These are phyloP conservation scores for Heliconius congener DNA, from an alignment of 1,140 invertebrate genomes.

Conservation along the genomic window DNA sequence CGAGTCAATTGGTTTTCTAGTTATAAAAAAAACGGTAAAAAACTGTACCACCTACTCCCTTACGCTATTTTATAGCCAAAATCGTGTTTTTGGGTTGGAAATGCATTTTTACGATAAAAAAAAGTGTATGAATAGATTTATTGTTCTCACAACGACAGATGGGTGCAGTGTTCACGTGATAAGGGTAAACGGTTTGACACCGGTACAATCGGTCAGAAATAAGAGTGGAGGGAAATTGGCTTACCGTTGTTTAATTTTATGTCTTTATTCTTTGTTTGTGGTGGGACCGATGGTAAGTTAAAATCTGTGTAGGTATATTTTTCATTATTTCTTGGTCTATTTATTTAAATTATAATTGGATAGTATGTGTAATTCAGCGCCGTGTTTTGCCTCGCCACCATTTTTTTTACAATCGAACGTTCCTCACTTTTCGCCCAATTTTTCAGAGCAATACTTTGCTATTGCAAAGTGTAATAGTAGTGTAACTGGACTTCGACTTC, in stretches of 20 bases:
- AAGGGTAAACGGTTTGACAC: slow-evolving; percentile 70
- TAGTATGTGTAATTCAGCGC: too few species aligned
- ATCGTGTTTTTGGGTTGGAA: slow-evolving; percentile 55
- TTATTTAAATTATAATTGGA: too few species aligned
- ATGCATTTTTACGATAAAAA: slow-evolving; percentile 64
- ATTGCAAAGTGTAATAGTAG: too few species aligned
- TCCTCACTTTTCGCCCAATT: too few species aligned
- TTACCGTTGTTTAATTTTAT: not conserved
- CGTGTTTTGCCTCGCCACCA: too few species aligned
- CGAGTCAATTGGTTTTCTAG: too few species aligned
- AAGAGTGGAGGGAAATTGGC: slow-evolving; percentile 15
- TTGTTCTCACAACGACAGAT: slow-evolving; percentile 57
- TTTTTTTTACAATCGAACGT: too few species aligned
- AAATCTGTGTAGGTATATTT: too few species aligned
- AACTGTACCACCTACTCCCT: slow-evolving; percentile 38
- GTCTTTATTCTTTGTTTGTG: not conserved
- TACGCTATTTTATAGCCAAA: slow-evolving; percentile 23
- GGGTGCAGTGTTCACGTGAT: slow-evolving; percentile 52
- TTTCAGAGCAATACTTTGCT: too few species aligned
- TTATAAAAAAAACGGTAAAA: not conserved
- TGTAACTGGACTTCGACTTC: too few species aligned
- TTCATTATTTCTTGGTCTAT: too few species aligned
- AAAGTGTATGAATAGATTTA: slow-evolving; percentile 54
- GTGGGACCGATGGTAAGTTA: too few species aligned
- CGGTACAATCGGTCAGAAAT: slow-evolving; percentile 53